These are phyloP conservation scores for Diceros bicornis DNA, from an alignment of 2,797 vertebrate genomes.

Conservation along the genomic window DNA sequence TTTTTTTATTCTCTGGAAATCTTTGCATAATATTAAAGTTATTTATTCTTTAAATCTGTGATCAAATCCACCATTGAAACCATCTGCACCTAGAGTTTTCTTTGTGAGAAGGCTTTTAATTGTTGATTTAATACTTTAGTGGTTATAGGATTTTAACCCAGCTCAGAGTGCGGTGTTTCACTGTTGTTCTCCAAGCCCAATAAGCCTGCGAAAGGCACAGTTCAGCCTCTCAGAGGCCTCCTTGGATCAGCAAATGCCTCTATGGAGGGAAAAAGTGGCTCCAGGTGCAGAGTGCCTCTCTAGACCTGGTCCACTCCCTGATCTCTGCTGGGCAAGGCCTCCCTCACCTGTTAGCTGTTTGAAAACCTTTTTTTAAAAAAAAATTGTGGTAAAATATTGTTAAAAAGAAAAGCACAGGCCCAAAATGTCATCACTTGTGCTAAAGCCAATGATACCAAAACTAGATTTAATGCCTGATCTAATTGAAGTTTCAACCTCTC, in stretches of 20 bases:
- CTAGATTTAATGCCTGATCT: no score
- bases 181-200: not conserved
- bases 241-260: not conserved
- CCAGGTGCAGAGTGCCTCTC: not conserved
- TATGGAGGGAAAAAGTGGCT: not conserved
- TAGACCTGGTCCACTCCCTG: not conserved
- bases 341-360: not conserved
- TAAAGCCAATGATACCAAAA: no score
- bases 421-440: no score
- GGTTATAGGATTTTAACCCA: not conserved
- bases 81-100: not conserved
- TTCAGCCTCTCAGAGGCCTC: not conserved
- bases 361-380: not conserved
- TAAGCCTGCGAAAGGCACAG: not conserved
- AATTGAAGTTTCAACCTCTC: no score
- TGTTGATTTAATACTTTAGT: not conserved
- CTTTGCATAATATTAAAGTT: not conserved
- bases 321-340: not conserved
- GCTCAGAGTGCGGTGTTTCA: not conserved
- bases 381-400: not conserved
- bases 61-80: not conserved
- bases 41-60: not conserved
- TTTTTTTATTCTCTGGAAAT: not conserved
- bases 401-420: no score
- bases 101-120: not conserved